These are phyloP conservation scores for Phalera bucephala DNA, from an alignment of 2,888 invertebrate genomes.

Conservation along the genomic window DNA sequence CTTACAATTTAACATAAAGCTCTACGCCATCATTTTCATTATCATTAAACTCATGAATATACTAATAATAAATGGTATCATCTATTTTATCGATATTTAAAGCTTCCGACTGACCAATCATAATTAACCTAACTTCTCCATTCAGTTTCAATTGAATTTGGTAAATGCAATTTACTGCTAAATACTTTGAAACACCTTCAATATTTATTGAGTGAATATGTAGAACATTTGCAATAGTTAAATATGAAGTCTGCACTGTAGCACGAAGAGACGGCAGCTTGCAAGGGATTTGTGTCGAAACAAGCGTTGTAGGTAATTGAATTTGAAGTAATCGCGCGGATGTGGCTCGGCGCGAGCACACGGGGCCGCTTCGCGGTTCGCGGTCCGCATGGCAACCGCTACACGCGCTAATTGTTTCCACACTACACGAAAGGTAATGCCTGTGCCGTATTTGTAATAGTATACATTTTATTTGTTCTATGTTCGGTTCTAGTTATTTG, in stretches of 20 bases:
- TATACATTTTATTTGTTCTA: not conserved
- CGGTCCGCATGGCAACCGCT: constrained; percentile 32
- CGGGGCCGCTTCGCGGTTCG: constrained; percentile 18
- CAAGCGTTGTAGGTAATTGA: constrained; percentile 38
- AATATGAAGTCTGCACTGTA: not conserved
- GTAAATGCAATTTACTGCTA: too few relatives aligned
- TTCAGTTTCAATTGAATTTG: too few relatives aligned
- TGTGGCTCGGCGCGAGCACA: constrained; percentile 20
- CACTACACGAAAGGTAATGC: constrained; percentile 8
- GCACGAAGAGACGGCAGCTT: not conserved
- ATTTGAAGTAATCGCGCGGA: constrained; percentile 44
- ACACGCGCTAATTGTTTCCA: constrained; percentile 35
- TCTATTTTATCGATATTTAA: too few relatives aligned
- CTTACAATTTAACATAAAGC: too few relatives aligned
- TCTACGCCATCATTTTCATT: too few relatives aligned
- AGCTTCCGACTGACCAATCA: too few relatives aligned
- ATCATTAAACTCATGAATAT: too few relatives aligned
- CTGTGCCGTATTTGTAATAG: not conserved
- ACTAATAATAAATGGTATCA: too few relatives aligned
- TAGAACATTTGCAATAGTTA: too few relatives aligned
- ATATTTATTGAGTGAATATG: too few relatives aligned
- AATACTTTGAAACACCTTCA: too few relatives aligned
- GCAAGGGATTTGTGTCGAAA: constrained; percentile 34
- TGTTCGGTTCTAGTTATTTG: not conserved
- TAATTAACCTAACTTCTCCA: too few relatives aligned